Evolutionary conservation across 1,140 invertebrate genomes (phyloP), one percentile per base, ranked within the genome.

Genomic region (Aphaenogaster rudis): DNA sequence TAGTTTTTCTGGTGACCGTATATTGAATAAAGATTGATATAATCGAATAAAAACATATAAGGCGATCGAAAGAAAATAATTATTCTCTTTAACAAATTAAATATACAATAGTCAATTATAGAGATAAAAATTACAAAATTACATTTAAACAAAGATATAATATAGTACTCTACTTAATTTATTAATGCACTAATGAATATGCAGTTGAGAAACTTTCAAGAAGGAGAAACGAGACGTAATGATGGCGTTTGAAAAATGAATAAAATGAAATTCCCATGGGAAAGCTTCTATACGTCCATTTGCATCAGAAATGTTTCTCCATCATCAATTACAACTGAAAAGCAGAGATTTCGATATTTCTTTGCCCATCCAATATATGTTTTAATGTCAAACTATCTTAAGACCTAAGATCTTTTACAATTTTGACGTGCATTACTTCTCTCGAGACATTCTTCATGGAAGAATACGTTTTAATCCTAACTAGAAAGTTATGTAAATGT

Each of bases 321-420:
- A 76, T 69, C 87, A 77, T 81, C 88, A 88, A 90, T 90, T 82
- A 86, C 69, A 77, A 63, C 52, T n/a, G 54, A 61, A 86, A 33
- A 86, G 63, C 54, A 45, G 52, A 79, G 21, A 79, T 67, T 80
- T 61, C 45, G 33, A 66, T 82, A 84, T 74, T 69, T 66, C 67
- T 86, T 61, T 77, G n/a, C 2, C 45, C 7, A 9, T 50, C 39
- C 28, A 52, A 88, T 78, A 59, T 11, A 71, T 39, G 48, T 66
- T 28, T 42, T 42, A 64, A 78, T 66, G 28, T 13, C 50, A 54
- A 64, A 69, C 21, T 76, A 52, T 36, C n/a, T 52, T 6, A 33
- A 39, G 33, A 74, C 15, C 9, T 54, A 7, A 52, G 66, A 42
- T 28, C 7, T 21, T 39, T 78, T 64, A 45, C 17, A 28, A 36